Conservation (phyloP, 2,888 invertebrate species). For the Limnephilus rhombicus region DNA sequence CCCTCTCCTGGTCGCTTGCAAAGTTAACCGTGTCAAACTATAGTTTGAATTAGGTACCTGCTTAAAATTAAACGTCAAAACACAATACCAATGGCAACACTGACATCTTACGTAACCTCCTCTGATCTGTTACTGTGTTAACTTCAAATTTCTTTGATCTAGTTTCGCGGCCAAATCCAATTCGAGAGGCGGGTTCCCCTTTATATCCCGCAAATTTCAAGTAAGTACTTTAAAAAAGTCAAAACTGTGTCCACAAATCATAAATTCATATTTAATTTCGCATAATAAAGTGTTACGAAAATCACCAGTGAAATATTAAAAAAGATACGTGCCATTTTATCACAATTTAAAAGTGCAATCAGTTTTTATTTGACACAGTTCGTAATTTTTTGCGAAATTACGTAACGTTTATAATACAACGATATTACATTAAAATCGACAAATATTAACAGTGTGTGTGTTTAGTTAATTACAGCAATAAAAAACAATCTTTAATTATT, state of each 20-base stretch:
- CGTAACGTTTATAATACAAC: not conserved
- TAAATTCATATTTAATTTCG: not conserved
- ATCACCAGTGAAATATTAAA: not conserved
- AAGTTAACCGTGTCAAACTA: too few species aligned
- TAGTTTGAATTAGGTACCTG: not conserved
- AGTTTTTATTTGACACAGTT: not conserved
- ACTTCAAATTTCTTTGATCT: slow-evolving; percentile 24
- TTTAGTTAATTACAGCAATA: not conserved
- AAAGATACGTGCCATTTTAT: not conserved
- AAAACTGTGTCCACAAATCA: slow-evolving; percentile 20
- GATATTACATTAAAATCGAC: not conserved
- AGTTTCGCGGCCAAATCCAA: slow-evolving; percentile 53
- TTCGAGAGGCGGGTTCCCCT: slow-evolving; percentile 55
- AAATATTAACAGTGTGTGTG: not conserved
- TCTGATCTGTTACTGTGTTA: slow-evolving; percentile 30
- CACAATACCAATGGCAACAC: not conserved
- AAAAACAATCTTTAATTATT: not conserved
- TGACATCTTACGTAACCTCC: slow-evolving; percentile 13
- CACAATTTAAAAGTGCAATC: not conserved
- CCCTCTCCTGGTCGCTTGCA: too few species aligned
- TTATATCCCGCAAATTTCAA: slow-evolving; percentile 49
- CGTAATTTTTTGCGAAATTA: not conserved
- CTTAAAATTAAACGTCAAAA: slow-evolving; percentile 16
- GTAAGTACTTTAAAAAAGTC: slow-evolving; percentile 48
- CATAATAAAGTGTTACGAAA: not conserved